Percentiles rank a stretch among this genome's conserved stretches.
Conservation (phyloP, 2,888 invertebrate genomes). For the Euspilapteryx auroguttella region DNA sequence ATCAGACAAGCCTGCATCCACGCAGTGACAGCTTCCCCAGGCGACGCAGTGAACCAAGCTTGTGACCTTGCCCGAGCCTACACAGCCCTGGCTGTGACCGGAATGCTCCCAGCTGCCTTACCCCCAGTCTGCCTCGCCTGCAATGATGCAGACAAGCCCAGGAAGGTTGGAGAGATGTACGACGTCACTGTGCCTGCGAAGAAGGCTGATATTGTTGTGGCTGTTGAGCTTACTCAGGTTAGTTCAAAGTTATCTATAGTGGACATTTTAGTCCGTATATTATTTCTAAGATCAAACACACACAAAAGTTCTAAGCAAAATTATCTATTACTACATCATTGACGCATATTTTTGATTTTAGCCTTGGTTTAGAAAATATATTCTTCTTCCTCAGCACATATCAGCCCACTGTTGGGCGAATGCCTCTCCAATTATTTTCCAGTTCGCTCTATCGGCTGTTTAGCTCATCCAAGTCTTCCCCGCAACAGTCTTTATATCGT, state of each 20-base stretch:
- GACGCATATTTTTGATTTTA: too few relatives aligned
- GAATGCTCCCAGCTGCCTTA: slow-evolving; percentile 61
- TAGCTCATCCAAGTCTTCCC: too few relatives aligned
- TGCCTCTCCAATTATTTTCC: too few relatives aligned
- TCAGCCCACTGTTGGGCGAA: too few relatives aligned
- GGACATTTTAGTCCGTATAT: too few relatives aligned
- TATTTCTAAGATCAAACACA: too few relatives aligned
- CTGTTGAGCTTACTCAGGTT: slow-evolving; percentile 66
- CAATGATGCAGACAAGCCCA: slow-evolving; percentile 36
- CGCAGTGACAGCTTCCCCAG: slow-evolving; percentile 38
- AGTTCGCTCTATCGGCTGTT: too few relatives aligned
- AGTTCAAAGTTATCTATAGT: slow-evolving; percentile 7
- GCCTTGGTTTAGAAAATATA: too few relatives aligned
- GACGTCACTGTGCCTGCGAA: slow-evolving; percentile 69
- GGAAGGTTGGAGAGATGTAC: slow-evolving; percentile 62
- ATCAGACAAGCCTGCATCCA: slow-evolving; percentile 75
- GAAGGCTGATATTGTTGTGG: slow-evolving; percentile 79
- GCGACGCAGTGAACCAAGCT: slow-evolving; percentile 55
- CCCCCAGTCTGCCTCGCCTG: slow-evolving; percentile 69
- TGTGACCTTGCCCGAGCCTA: slow-evolving; percentile 73
- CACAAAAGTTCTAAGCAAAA: not conserved
- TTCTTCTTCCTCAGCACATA: too few relatives aligned
- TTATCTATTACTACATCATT: not conserved
- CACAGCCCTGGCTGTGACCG: slow-evolving; percentile 59
- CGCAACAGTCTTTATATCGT: too few relatives aligned